Evolutionary conservation across 2,888 invertebrate genomes (phyloP).

Genomic region (Epistrophe grossulariae): DNA sequence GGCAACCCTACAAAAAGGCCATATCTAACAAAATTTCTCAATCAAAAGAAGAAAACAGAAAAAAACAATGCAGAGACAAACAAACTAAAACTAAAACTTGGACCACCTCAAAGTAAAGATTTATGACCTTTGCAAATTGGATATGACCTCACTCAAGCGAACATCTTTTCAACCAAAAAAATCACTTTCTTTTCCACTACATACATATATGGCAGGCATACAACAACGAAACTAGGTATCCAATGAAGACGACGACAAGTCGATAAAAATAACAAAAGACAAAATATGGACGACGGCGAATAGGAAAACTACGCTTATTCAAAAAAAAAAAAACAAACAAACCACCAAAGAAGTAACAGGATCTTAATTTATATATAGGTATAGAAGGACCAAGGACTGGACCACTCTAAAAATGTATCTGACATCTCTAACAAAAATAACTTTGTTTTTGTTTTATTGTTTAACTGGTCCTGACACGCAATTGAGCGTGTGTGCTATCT

Average conservation of each 20-base stretch:
- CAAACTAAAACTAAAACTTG: constrained; percentile 16
- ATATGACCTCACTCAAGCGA: constrained; percentile 67
- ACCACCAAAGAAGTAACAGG: constrained; percentile 25
- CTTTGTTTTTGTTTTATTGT: constrained; percentile 66
- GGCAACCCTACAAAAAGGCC: not conserved
- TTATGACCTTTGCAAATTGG: constrained; percentile 72
- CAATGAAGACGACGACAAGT: not conserved
- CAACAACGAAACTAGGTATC: no score
- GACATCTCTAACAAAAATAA: constrained; percentile 62
- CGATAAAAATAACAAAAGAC: constrained; percentile 53
- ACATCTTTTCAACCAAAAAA: constrained; percentile 63
- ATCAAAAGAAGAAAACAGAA: not conserved
- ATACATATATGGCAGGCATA: not conserved
- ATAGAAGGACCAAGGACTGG: not conserved
- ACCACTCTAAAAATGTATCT: constrained; percentile 57
- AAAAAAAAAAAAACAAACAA: not conserved
- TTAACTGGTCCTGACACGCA: constrained; percentile 71
- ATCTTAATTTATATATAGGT: constrained; percentile 9
- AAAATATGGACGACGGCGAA: constrained; percentile 14
- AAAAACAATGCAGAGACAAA: not conserved
- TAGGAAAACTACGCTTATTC: not conserved
- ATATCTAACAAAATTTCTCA: not conserved
- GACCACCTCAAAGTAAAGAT: constrained; percentile 47
- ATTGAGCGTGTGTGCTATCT: constrained; percentile 69
- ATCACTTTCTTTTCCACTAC: constrained; percentile 45